Evolutionary conservation across 2,797 vertebrate species (phyloP).

Genomic region (Notoglanidium macrostoma): DNA sequence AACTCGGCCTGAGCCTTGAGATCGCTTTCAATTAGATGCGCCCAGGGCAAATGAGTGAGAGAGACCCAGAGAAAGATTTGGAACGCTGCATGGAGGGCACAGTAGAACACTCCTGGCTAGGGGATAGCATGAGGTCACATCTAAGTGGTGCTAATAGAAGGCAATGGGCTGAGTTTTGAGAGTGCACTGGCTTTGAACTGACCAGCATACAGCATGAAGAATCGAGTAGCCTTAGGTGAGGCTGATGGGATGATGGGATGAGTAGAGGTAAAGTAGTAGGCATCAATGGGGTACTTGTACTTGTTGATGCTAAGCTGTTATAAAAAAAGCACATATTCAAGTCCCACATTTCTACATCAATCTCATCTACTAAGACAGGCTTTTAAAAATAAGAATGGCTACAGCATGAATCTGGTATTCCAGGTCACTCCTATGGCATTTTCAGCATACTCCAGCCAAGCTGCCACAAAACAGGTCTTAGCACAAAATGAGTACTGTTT

Average conservation of each 20-base stretch:
- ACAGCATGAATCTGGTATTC: conserved; percentile 31
- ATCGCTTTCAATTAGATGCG: conserved; percentile 99
- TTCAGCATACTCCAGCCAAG: conserved; percentile 33
- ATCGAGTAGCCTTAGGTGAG: conserved; percentile 7
- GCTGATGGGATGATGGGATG: conserved; percentile 6
- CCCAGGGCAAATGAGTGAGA: conserved; percentile 88
- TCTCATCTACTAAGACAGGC: conserved; percentile 47
- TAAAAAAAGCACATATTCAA: conserved; percentile 48
- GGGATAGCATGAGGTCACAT: conserved; percentile 70
- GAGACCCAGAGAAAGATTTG: conserved; percentile 83
- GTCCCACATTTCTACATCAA: conserved; percentile 49
- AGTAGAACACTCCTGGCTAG: conserved; percentile 61
- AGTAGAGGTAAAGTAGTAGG: not conserved
- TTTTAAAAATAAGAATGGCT: conserved; percentile 51
- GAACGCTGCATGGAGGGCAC: conserved; percentile 70
- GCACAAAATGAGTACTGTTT: conserved; percentile 35
- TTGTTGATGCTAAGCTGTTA: conserved; percentile 41
- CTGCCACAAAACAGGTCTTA: conserved; percentile 40
- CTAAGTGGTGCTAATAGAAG: conserved; percentile 71
- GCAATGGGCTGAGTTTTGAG: conserved; percentile 36
- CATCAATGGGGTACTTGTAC: conserved; percentile 14
- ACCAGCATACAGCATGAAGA: conserved; percentile 29
- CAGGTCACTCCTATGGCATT: conserved; percentile 52
- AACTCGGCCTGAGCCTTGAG: conserved; percentile 88
- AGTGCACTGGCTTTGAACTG: not conserved